Evolutionary conservation across 2,888 invertebrate species (phyloP).

Genomic region (Drosophila sordidapex): DNA sequence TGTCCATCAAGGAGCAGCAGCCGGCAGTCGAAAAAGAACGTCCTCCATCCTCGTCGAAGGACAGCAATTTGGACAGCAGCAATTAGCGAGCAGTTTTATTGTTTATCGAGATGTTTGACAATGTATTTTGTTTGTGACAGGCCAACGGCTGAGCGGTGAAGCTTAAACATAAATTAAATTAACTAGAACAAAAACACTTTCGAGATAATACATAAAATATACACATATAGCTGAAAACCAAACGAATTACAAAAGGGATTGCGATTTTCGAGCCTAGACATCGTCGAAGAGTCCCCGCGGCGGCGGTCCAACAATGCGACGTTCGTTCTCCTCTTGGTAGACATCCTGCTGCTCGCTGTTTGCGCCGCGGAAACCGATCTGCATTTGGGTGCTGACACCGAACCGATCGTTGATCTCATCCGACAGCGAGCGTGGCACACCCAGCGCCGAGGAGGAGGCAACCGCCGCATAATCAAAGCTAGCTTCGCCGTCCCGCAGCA

Average conservation of each 20-base stretch:
- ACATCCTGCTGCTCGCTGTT: slow-evolving; percentile 68
- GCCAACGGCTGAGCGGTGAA: slow-evolving; percentile 56
- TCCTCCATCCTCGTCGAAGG: background rate
- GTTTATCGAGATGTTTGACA: slow-evolving; percentile 51
- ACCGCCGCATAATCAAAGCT: slow-evolving; percentile 89
- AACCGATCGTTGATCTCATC: slow-evolving; percentile 89
- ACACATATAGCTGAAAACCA: slow-evolving; percentile 8
- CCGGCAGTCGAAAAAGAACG: background rate
- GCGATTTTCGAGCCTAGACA: slow-evolving; percentile 86
- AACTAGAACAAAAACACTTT: slow-evolving; percentile 35
- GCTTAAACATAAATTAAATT: slow-evolving; percentile 47
- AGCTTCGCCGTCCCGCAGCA: slow-evolving; percentile 90
- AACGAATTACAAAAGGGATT: slow-evolving; percentile 16
- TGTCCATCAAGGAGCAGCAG: background rate
- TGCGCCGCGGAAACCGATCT: slow-evolving; percentile 84
- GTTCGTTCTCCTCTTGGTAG: slow-evolving; percentile 81
- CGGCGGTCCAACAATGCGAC: slow-evolving; percentile 88
- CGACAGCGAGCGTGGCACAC: slow-evolving; percentile 84
- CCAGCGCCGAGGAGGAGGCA: slow-evolving; percentile 83
- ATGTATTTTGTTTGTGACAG: slow-evolving; percentile 41
- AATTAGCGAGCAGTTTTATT: slow-evolving; percentile 18
- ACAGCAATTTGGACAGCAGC: background rate
- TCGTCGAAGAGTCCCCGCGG: slow-evolving; percentile 94
- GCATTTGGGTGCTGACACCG: slow-evolving; percentile 87
- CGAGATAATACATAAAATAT: slow-evolving; percentile 35